phyloP scores from a whole-genome alignment of 2,113 vertebrate genomes.

The Campylomormyrus tamandua region DNA sequence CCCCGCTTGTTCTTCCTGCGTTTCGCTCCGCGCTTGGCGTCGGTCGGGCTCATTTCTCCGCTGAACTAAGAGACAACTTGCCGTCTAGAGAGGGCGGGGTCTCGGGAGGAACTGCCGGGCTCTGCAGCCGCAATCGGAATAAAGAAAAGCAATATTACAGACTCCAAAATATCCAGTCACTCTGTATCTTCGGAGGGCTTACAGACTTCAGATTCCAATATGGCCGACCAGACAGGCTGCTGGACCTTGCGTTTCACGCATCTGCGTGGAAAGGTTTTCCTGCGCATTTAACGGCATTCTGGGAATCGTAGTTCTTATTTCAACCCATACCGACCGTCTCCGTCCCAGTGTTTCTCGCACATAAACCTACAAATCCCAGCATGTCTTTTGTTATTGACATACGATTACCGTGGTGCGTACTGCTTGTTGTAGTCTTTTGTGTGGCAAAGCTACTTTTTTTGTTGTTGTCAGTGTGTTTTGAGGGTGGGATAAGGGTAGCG shows the following conservation, averaged over 20 bases:
- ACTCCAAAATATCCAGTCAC: slow-evolving; percentile 51
- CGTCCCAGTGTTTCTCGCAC: too few species aligned
- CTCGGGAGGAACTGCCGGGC: slow-evolving; percentile 41
- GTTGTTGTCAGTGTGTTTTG: background rate
- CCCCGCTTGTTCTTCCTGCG: slow-evolving; percentile 94
- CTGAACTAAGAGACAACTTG: slow-evolving; percentile 50
- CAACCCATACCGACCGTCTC: too few species aligned
- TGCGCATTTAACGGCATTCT: slow-evolving; percentile 20
- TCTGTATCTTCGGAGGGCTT: slow-evolving; percentile 50
- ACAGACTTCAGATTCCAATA: slow-evolving; percentile 71
- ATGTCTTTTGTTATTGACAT: background rate
- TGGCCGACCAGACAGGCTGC: slow-evolving; percentile 56
- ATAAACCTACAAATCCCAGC: slow-evolving; percentile 5
- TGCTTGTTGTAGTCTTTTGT: slow-evolving; percentile 3
- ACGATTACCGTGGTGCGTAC: background rate
- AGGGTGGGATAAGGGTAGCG: background rate
- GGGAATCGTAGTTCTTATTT: slow-evolving; percentile 51
- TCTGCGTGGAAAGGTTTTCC: slow-evolving; percentile 18
- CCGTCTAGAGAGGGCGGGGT: slow-evolving; percentile 43
- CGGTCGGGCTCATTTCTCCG: slow-evolving; percentile 83
- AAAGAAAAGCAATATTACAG: slow-evolving; percentile 37
- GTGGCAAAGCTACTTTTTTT: background rate
- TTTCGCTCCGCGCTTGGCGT: slow-evolving; percentile 90
- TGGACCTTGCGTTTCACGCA: slow-evolving; percentile 47
- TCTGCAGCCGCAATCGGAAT: slow-evolving; percentile 29